Base-by-base conservation (phyloP, 2,113 vertebrate species). In the Tupaia chinensis region DNA sequence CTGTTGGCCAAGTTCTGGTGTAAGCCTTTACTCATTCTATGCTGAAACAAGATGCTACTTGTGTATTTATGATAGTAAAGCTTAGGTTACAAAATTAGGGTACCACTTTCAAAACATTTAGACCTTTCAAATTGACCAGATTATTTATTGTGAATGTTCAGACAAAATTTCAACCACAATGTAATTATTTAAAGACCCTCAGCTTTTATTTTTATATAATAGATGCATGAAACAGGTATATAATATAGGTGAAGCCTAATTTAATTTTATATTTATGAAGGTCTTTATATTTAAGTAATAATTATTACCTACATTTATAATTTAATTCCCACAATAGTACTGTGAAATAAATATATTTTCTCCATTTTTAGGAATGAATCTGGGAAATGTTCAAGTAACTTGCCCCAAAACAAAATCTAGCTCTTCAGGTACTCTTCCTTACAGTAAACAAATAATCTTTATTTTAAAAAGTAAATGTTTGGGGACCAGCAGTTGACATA, bases 41-140 rank as follows among this genome's bases (percentile, higher is more conserved):
- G 11, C 32, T 54, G 17, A 88, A 56, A 79, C 15, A 44, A 44
- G 44, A 44, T 44, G 44, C 44, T 44, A 44, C 44, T 44, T 44
- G 44, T 44, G 44, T 44, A 44, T 44, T 44, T 44, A 44, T 5
- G 44, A 44, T 44, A 44, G 11, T 82, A 73, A 86, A 78, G 19
- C 22, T 84, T 94, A 19, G 1, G 12, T 34, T 44, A 89, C 12
- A 10, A 91, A 96, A 54, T 94, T 63, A 92, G 32, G 17, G 44
- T 44, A 44, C 44, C 44, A 44, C 3, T 83, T 87, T 25, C 11
- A 90, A 78, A 87, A 77, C 14, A 85, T 53, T 1, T 58, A 32
- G 11, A 4, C 69, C 13, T 97, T 97, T 95, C 53, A 87, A 87
- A 90, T 69, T 80, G 29, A 87, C 9, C 89, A 65, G 2, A 72